Evolutionary conservation across 2,888 invertebrate genomes (phyloP), one percentile per base, ranked within the genome.

Genomic region (Nemurella pictetii): DNA sequence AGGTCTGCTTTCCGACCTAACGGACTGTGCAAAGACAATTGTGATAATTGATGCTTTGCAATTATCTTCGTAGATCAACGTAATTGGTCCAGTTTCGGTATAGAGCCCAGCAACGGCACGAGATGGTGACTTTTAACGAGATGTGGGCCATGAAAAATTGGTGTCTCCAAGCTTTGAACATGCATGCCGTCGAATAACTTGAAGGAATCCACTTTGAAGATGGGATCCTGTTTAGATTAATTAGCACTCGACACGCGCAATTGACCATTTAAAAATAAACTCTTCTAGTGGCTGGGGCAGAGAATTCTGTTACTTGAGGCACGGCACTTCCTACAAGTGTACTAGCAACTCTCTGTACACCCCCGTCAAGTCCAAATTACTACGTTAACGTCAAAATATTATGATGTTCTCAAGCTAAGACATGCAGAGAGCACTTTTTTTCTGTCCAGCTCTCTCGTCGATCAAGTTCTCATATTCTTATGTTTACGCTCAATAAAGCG

Each of bases 1-100:
- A 78, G 78, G 78, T 78, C 78, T 78, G 78, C 29, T 29, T 78
- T 27, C 25, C 75, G 27, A n/a, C 9, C n/a, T 26, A 27, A 55
- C 55, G 15, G 55, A 55, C 15, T 55, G 55, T 55, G 55, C 20
- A 20, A 20, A 12, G 55, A 55, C 55, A 55, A 55, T 55, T 55
- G 55, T 20, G 55, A 55, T 55, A 55, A 55, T 55, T 55, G 55
- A 55, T 55, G 55, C 15, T 20, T 55, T 3, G 55, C 55, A 55
- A 55, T 55, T 55, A 55, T 55, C 55, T 55, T 55, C 15, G 20
- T 12, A 3, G 55, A 20, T 15, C 15, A n/a, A n/a, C 12, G 55
- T 55, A 55, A 55, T 55, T 55, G 55, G 55, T 55, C 55, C 55
- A 55, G 55, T 55, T 55, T 3, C 55, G 20, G 55, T 12, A n/a